Conservation (phyloP, 1,140 invertebrate species). For the Venturia canescens region DNA sequence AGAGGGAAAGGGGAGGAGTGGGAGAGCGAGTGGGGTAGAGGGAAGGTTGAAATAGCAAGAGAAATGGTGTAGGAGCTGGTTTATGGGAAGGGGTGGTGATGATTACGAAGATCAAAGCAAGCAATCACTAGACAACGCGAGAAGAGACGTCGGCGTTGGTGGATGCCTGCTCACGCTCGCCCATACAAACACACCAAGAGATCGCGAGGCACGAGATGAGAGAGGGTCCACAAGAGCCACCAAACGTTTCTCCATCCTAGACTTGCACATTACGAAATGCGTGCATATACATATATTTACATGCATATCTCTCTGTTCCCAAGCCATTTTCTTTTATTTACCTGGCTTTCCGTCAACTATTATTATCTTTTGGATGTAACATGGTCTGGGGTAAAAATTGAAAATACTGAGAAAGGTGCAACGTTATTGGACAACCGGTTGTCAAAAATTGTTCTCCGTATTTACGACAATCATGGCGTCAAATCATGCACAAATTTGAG, state of each 20-base stretch:
- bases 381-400: too few species aligned
- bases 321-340: not conserved
- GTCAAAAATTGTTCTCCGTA: too few species aligned
- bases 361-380: too few species aligned
- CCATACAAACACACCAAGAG: conserved; percentile 24
- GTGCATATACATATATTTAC: not conserved
- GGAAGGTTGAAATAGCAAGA: conserved; percentile 14
- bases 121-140: conserved; percentile 69
- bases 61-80: conserved; percentile 48
- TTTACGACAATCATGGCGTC: too few species aligned
- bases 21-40: not conserved
- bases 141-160: conserved; percentile 49
- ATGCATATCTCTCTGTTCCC: not conserved
- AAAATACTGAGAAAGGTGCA: too few species aligned
- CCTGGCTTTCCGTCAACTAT: too few species aligned
- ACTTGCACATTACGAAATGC: not conserved
- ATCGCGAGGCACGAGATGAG: not conserved
- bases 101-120: conserved; percentile 74
- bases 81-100: conserved; percentile 59
- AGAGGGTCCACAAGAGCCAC: not conserved
- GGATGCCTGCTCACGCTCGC: conserved; percentile 14
- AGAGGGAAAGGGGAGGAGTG: not conserved
- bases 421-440: too few species aligned
- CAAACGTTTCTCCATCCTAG: conserved; percentile 1
- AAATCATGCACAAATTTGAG: too few species aligned